Evolutionary conservation across 2,797 vertebrate genomes (phyloP), one percentile per base, ranked within the genome.

Genomic region (Trematomus bernacchii): DNA sequence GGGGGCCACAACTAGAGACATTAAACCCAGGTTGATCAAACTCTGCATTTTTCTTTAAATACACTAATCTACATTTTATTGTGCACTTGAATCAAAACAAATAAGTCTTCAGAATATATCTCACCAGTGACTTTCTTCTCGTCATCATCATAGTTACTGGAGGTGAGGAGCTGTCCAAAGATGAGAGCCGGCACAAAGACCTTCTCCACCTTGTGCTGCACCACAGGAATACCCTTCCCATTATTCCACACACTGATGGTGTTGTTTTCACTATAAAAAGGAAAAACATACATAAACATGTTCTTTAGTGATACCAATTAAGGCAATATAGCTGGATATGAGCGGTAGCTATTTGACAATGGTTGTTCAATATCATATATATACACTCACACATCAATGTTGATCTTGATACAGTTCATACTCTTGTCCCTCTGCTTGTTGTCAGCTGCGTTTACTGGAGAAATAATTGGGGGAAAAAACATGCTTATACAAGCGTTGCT

Each of bases 101-200:
- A 66, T 7, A 0, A 18, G 6, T 18, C 10, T 16, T 40, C 10
- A 44, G 42, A 46, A 18, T 44, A 2, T 10, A 16, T 27, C 94
- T 73, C 88, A 99, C 98, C 98, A 43, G 98, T 99, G 90, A 99
- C 98, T 94, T 99, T 99, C 91, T 99, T 99, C 86, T 99, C 91
- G 0, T 98, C 96, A 46, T 99, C 98, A 2, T 99, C 94, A 0
- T 99, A 99, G 94, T 99, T 99, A 90, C 98, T 99, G 85, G 98
- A 99, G 42, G 98, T 99, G 75, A 99, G 95, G 62, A 99, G 96
- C 86, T 99, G 98, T 71, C 98, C 98, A 46, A 99, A 99, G 91
- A 99, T 99, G 68, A 99, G 96, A 27, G 98, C 97, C 42, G 98
- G 98, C 69, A 99, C 98, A 58, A 90, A 99, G 55, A 98, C 95